Evolutionary conservation across 1,140 invertebrate genomes (phyloP).

Genomic region (Papilio polytes): DNA sequence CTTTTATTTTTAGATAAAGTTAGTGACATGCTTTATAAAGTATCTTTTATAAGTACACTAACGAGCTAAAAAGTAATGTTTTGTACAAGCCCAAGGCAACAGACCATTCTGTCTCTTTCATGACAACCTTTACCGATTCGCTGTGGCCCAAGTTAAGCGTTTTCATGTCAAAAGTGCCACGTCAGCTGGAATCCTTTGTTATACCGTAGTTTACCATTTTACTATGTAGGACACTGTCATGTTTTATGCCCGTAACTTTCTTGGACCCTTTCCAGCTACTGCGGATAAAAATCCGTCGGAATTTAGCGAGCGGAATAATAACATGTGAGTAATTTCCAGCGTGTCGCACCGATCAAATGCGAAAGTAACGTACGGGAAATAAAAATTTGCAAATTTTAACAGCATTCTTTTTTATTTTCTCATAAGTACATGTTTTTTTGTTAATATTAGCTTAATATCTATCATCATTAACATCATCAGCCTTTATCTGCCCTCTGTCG

Average conservation of each 20-base stretch:
- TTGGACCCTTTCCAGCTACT: slow-evolving; percentile 58
- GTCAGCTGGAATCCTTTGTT: slow-evolving; percentile 59
- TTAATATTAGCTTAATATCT: too few relatives aligned
- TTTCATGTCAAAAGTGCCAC: slow-evolving; percentile 55
- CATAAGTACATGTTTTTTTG: too few relatives aligned
- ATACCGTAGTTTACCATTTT: slow-evolving; percentile 57
- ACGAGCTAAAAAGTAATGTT: not conserved
- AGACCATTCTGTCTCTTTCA: not conserved
- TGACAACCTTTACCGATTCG: slow-evolving; percentile 46
- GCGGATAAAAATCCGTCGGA: slow-evolving; percentile 58
- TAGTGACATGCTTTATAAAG: not conserved
- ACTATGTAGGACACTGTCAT: slow-evolving; percentile 57
- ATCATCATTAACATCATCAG: too few relatives aligned
- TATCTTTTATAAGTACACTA: not conserved
- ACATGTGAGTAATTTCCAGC: slow-evolving; percentile 50
- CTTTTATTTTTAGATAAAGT: not conserved
- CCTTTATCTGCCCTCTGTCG: too few relatives aligned
- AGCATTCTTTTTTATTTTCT: not conserved
- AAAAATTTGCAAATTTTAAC: slow-evolving; percentile 37
- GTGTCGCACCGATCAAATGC: slow-evolving; percentile 41
- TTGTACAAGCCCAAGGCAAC: not conserved
- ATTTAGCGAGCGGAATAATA: slow-evolving; percentile 53
- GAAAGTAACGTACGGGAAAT: slow-evolving; percentile 41
- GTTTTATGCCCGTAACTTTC: slow-evolving; percentile 57
- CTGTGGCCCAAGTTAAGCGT: slow-evolving; percentile 53